Evolutionary conservation across 1,140 invertebrate species (phyloP).

Genomic region (Sarcophaga bullata): DNA sequence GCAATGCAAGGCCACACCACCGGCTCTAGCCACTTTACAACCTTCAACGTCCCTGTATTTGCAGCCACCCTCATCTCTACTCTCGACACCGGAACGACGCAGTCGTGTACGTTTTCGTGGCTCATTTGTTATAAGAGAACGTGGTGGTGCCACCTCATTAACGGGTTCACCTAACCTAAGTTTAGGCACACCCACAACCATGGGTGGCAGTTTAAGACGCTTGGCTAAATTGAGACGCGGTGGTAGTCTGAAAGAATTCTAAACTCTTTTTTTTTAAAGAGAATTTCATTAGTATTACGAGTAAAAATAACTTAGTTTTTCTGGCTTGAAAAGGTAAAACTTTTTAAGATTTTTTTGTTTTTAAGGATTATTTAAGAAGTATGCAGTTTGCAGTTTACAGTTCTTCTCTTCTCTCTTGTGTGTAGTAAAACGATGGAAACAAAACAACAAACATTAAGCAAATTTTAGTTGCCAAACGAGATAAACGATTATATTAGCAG

Average conservation of each 20-base stretch:
- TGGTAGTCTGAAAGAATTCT: constrained; percentile 62
- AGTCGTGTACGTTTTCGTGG: constrained; percentile 58
- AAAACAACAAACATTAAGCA: too few relatives aligned
- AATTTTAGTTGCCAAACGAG: too few relatives aligned
- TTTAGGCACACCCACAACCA: constrained; percentile 35
- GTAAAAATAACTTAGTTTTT: not conserved
- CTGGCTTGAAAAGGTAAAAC: not conserved
- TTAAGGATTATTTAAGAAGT: not conserved
- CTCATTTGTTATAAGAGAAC: constrained; percentile 52
- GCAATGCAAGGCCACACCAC: constrained; percentile 49
- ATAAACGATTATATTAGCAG: too few relatives aligned
- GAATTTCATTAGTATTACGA: not conserved
- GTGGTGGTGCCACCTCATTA: constrained; percentile 31
- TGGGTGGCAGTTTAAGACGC: constrained; percentile 54
- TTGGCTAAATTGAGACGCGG: constrained; percentile 60
- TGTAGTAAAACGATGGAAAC: too few relatives aligned
- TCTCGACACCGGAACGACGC: constrained; percentile 49
- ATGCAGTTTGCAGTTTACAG: not conserved
- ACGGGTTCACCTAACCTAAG: constrained; percentile 34
- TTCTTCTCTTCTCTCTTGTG: too few relatives aligned
- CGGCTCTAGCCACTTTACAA: not conserved
- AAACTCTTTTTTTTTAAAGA: constrained; percentile 3
- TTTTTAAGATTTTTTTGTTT: constrained; percentile 11
- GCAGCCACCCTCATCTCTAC: constrained; percentile 45
- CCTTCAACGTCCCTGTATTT: not conserved